Conservation (phyloP, 30 jellyfish, hydroid and myxozoan species). For the Turritopsis dohrnii region DNA sequence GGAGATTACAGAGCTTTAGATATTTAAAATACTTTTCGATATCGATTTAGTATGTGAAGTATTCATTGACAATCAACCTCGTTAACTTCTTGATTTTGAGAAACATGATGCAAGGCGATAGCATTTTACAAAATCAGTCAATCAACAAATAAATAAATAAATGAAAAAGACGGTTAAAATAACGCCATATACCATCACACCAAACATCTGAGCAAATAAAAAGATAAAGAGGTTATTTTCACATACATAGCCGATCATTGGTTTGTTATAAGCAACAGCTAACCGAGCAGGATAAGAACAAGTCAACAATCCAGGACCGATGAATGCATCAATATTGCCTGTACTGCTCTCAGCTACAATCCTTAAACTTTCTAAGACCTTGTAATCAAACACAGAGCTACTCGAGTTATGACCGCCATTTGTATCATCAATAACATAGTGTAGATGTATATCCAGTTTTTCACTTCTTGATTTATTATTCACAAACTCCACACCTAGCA, state of each 20-base stretch:
- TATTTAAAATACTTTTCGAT: no score
- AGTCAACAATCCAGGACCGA: conserved; percentile 20
- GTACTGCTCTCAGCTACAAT: neutral
- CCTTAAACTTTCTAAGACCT: conserved; percentile 1
- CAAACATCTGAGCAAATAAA: neutral
- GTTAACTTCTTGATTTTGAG: no score
- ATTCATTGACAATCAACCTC: no score
- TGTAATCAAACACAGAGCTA: neutral
- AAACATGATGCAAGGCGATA: neutral
- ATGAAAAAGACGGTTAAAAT: neutral
- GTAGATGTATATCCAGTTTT: neutral
- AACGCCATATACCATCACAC: no score
- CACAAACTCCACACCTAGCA: conserved; percentile 7
- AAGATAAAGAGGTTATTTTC: neutral
- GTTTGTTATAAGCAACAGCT: conserved; percentile 18
- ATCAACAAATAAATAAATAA: neutral
- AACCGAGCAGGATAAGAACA: neutral
- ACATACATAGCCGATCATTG: conserved; percentile 22
- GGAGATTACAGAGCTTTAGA: no score
- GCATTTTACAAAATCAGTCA: no score
- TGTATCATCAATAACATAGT: neutral
- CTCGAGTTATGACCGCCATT: neutral
- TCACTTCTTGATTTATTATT: neutral
- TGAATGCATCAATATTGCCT: neutral
- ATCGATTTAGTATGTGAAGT: no score